These are phyloP conservation scores for Scaptodrosophila latifasciaeformis DNA, from an alignment of 2,888 invertebrate genomes.

Conservation along the genomic window DNA sequence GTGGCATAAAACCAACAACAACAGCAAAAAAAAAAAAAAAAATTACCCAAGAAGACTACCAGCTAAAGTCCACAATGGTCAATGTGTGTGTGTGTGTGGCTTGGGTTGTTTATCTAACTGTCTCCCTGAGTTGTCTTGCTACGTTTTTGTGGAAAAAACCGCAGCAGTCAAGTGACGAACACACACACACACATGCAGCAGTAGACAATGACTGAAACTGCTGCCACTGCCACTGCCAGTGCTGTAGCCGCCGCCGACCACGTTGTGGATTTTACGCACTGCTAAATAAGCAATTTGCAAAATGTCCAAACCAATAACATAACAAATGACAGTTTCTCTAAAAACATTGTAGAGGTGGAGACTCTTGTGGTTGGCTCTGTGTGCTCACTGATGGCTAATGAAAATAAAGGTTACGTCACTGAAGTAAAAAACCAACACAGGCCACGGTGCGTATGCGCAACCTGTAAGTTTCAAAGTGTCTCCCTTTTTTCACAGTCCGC, in stretches of 20 bases:
- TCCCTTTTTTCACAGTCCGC: too few relatives aligned
- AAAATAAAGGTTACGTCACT: slow-evolving; percentile 47
- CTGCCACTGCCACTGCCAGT: too few relatives aligned
- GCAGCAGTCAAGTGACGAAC: neutral
- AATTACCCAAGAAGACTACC: slow-evolving; percentile 35
- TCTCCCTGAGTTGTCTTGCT: slow-evolving; percentile 5
- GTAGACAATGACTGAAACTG: too few relatives aligned
- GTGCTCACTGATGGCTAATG: slow-evolving; percentile 32
- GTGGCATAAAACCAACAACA: too few relatives aligned
- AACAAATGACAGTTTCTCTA: slow-evolving; percentile 62
- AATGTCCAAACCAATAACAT: slow-evolving; percentile 74
- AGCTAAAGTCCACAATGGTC: slow-evolving; percentile 10
- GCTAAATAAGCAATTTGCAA: slow-evolving; percentile 74
- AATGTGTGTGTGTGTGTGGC: slow-evolving; percentile 16
- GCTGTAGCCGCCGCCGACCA: neutral
- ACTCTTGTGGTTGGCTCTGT: slow-evolving; percentile 10
- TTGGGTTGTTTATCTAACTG: too few relatives aligned
- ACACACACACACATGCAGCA: neutral
- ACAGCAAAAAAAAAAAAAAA: slow-evolving; percentile 4
- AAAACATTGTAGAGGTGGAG: slow-evolving; percentile 28
- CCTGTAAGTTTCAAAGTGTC: neutral
- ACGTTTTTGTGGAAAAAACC: neutral
- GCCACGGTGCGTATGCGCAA: slow-evolving; percentile 2
- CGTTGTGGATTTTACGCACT: slow-evolving; percentile 71
- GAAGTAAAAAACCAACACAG: too few relatives aligned